Conservation (phyloP, 2,113 vertebrate genomes). For the Elephantulus edwardii region DNA sequence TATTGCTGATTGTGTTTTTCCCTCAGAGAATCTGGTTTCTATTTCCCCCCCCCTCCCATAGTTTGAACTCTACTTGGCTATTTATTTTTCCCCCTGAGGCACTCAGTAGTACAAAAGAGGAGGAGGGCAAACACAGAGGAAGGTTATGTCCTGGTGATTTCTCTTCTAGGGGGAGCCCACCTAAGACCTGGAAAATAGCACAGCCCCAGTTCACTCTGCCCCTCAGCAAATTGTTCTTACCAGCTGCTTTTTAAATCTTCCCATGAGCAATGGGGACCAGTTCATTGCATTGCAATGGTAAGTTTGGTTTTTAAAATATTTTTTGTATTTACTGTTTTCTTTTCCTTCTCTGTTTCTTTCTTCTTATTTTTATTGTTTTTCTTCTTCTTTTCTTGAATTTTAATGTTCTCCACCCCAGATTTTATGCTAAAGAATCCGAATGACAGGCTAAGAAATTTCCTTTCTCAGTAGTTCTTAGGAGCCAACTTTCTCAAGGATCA, state of each 20-base stretch:
- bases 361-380: no score
- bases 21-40: conserved; percentile 58
- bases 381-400: background rate
- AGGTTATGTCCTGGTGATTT: background rate
- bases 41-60: background rate
- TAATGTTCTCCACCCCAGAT: background rate
- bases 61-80: conserved; percentile 25
- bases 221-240: background rate
- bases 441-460: background rate
- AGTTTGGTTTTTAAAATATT: background rate
- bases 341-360: no score
- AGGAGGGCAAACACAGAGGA: background rate
- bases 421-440: background rate
- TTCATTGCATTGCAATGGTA: background rate
- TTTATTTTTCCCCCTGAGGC: conserved; percentile 18
- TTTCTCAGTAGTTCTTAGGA: background rate
- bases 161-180: background rate
- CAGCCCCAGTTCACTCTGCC: background rate
- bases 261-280: background rate
- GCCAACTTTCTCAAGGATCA: background rate
- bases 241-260: background rate
- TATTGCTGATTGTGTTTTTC: conserved; percentile 50
- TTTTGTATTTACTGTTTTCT: background rate
- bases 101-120: background rate
- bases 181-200: background rate